Conservation (phyloP, 2,797 vertebrate genomes). For the Menidia menidia region DNA sequence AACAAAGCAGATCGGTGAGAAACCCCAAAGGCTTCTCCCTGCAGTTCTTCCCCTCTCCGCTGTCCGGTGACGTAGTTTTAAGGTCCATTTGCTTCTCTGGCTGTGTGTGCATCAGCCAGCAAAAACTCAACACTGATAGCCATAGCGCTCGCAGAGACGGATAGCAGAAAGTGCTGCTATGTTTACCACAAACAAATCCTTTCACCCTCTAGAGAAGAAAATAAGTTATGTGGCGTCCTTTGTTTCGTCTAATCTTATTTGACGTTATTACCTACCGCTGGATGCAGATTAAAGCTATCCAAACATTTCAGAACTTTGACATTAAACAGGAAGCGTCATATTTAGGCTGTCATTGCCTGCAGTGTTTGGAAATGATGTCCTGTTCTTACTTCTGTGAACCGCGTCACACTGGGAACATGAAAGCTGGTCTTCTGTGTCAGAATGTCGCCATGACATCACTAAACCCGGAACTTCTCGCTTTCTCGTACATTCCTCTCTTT, state of each 20-base stretch:
- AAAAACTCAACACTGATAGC: constrained; percentile 34
- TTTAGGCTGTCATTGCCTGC: too few relatives aligned
- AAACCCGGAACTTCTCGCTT: too few relatives aligned
- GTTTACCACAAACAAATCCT: constrained; percentile 23
- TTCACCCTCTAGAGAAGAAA: neutral
- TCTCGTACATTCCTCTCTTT: too few relatives aligned
- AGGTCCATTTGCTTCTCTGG: constrained; percentile 28
- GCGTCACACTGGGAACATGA: too few relatives aligned
- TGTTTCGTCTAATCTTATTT: neutral
- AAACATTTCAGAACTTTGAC: too few relatives aligned
- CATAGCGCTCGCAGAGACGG: constrained; percentile 23
- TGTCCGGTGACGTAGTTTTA: constrained; percentile 16
- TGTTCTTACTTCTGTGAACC: too few relatives aligned
- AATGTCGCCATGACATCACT: too few relatives aligned
- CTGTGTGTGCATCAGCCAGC: constrained; percentile 32
- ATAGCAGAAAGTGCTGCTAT: constrained; percentile 25
- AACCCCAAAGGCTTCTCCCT: neutral
- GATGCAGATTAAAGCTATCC: too few relatives aligned
- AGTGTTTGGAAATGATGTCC: too few relatives aligned
- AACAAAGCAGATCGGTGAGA: neutral
- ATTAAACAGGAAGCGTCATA: too few relatives aligned
- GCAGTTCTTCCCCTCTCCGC: constrained; percentile 1
- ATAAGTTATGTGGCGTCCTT: neutral
- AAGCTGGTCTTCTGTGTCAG: too few relatives aligned
- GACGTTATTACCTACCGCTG: neutral